These are phyloP conservation scores for Hypocryptadius cinnamomeus DNA, from an alignment of 2,113 vertebrate genomes.

Conservation along the genomic window DNA sequence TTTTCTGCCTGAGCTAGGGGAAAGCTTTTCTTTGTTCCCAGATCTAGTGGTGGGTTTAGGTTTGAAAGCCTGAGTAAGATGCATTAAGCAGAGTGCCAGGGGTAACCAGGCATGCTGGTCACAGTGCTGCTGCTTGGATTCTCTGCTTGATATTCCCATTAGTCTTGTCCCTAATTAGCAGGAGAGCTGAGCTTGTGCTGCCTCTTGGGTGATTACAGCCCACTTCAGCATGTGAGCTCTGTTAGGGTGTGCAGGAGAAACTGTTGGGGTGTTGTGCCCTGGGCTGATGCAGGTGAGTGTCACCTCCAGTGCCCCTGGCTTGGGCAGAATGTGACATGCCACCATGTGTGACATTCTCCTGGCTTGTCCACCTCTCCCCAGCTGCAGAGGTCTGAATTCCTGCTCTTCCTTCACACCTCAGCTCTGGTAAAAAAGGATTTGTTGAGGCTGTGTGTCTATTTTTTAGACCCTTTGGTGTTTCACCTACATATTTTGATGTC, in stretches of 20 bases:
- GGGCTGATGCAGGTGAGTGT: not conserved
- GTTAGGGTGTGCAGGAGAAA: not conserved
- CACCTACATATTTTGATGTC: not conserved
- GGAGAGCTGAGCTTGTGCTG: not conserved
- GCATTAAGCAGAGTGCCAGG: not conserved
- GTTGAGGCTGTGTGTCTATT: not conserved
- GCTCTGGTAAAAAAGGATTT: not conserved
- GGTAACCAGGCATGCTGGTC: not conserved
- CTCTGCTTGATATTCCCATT: not conserved
- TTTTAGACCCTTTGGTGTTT: not conserved
- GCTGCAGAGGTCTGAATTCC: not conserved
- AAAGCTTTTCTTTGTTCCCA: not conserved
- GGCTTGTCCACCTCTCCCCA: accelerated
- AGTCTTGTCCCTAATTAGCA: not conserved
- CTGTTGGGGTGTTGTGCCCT: not conserved
- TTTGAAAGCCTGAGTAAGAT: not conserved
- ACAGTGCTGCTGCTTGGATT: not conserved
- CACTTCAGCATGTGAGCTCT: not conserved
- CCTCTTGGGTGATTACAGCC: not conserved
- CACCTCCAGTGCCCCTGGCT: not conserved
- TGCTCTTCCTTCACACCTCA: not conserved
- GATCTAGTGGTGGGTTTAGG: not conserved
- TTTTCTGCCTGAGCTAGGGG: not conserved
- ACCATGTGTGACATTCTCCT: accelerated
- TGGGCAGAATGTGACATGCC: accelerated